Evolutionary conservation across 2,113 vertebrate species (phyloP).

Genomic region (Psittacara wagleri): DNA sequence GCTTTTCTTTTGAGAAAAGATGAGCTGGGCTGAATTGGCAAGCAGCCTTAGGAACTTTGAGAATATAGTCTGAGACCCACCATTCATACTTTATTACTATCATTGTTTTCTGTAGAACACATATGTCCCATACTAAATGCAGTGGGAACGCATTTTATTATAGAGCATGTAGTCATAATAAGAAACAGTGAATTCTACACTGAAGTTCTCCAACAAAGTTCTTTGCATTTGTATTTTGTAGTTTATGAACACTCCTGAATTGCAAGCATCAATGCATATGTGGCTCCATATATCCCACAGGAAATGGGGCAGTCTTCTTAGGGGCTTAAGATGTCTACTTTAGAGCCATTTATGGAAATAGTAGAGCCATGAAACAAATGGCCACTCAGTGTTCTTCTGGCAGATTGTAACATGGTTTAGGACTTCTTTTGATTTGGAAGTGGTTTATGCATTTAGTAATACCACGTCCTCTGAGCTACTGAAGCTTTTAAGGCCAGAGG

Average conservation of each 20-base stretch:
- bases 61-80: not conserved
- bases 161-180: not conserved
- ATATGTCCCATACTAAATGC: not conserved
- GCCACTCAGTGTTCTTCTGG: not conserved
- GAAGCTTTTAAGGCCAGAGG: not conserved
- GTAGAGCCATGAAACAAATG: not conserved
- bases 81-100: not conserved
- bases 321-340: not conserved
- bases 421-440: not conserved
- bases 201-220: not conserved
- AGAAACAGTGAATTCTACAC: not conserved
- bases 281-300: not conserved
- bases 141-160: not conserved
- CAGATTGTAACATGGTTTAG: not conserved
- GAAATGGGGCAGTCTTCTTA: not conserved
- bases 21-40: not conserved
- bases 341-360: not conserved
- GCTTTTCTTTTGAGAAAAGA: not conserved
- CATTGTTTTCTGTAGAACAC: not conserved
- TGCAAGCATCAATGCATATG: not conserved
- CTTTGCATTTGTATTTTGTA: not conserved
- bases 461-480: not conserved
- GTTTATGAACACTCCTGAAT: not conserved
- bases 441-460: not conserved
- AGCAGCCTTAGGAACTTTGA: not conserved